Percentiles rank a stretch among this genome's conserved stretches.
Conservation (phyloP, 2,888 invertebrate genomes). For the Acleris sparsana region DNA sequence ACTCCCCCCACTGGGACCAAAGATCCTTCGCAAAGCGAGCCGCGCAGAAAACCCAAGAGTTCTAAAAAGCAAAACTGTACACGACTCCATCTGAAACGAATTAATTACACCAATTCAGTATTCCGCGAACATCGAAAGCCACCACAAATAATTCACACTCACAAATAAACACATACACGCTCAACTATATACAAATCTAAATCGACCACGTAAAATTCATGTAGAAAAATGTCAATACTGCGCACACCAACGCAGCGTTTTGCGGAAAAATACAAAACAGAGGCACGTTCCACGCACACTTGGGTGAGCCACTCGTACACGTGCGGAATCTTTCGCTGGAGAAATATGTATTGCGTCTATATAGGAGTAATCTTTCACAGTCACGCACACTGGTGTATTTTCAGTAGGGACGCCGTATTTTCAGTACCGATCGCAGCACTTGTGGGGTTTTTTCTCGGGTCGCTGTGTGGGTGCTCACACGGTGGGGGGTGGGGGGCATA, state of each 20-base stretch:
- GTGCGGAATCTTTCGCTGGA: slow-evolving; percentile 56
- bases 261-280: slow-evolving; percentile 53
- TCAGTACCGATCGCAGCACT: slow-evolving; percentile 56
- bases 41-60: not conserved
- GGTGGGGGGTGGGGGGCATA: slow-evolving; percentile 58
- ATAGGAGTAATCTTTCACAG: slow-evolving; percentile 72
- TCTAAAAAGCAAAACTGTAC: slow-evolving; percentile 39
- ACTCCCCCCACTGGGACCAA: slow-evolving; percentile 3
- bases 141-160: slow-evolving; percentile 69
- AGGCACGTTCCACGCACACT: slow-evolving; percentile 44
- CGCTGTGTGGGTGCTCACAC: slow-evolving; percentile 55
- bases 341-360: slow-evolving; percentile 68
- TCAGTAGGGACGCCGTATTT: slow-evolving; percentile 39
- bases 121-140: slow-evolving; percentile 70
- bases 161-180: slow-evolving; percentile 48
- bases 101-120: slow-evolving; percentile 77
- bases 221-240: slow-evolving; percentile 82
- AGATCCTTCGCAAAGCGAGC: not conserved
- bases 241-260: slow-evolving; percentile 50
- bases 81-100: slow-evolving; percentile 65
- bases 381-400: slow-evolving; percentile 54
- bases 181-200: slow-evolving; percentile 65
- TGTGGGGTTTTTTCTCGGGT: slow-evolving; percentile 66
- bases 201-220: slow-evolving; percentile 77
- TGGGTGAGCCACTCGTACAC: slow-evolving; percentile 49